phyloP scores from a whole-genome alignment of 2,888 invertebrate species.

The Polyploca ridens region DNA sequence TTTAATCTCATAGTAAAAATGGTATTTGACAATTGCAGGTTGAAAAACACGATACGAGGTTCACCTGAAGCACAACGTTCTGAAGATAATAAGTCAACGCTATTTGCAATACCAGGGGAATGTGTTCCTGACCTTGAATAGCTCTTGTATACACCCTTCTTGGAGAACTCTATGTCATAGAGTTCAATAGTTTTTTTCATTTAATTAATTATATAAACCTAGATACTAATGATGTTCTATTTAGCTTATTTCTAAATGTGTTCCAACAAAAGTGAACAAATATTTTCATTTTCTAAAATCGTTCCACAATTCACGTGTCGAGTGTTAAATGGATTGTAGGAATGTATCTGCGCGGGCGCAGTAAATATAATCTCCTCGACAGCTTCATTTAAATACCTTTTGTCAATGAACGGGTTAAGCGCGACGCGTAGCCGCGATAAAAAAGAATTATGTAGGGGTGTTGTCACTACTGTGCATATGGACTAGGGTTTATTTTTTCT shows the following conservation, averaged over 20 bases:
- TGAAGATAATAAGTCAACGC: too few relatives aligned
- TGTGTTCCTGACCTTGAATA: too few relatives aligned
- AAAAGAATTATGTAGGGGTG: conserved; percentile 78
- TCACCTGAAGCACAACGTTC: too few relatives aligned
- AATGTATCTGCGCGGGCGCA: conserved; percentile 66
- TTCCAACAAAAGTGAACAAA: not conserved
- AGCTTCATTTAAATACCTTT: conserved; percentile 85
- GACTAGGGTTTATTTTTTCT: conserved; percentile 57
- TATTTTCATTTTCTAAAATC: conserved; percentile 38
- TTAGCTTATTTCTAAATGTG: not conserved
- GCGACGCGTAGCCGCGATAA: conserved; percentile 69
- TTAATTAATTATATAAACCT: not conserved
- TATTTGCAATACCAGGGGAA: too few relatives aligned
- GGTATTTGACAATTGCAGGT: too few relatives aligned
- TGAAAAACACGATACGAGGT: too few relatives aligned
- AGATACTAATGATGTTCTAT: not conserved
- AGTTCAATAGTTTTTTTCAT: too few relatives aligned
- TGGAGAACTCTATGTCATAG: too few relatives aligned
- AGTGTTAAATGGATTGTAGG: conserved; percentile 61
- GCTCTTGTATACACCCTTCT: too few relatives aligned
- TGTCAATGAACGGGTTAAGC: conserved; percentile 84
- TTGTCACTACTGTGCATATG: conserved; percentile 59
- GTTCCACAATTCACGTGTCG: conserved; percentile 54
- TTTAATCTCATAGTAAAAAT: too few relatives aligned
- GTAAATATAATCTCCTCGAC: conserved; percentile 79